These are phyloP conservation scores for Orius insidiosus DNA, from an alignment of 1,140 invertebrate genomes.

Conservation along the genomic window DNA sequence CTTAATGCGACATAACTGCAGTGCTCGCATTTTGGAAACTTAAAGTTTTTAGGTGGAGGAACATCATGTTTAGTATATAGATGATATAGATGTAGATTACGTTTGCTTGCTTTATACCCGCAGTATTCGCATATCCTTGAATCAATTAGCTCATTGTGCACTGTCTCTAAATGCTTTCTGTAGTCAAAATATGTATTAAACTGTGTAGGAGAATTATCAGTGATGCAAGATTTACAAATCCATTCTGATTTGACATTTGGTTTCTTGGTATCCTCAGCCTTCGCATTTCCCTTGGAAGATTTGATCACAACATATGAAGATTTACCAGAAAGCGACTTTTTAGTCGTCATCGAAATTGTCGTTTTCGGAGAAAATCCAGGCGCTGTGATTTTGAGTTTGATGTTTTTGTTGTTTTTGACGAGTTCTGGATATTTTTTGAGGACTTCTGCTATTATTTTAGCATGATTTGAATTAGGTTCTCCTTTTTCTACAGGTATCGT, in stretches of 20 bases:
- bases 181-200: slow-evolving; percentile 61
- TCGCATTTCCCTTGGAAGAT: slow-evolving; percentile 24
- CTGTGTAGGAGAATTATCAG: slow-evolving; percentile 40
- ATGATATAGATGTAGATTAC: slow-evolving; percentile 62
- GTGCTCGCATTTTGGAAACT: slow-evolving; percentile 54
- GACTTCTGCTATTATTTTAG: slow-evolving; percentile 49
- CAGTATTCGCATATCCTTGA: slow-evolving; percentile 66
- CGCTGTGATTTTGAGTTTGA: slow-evolving; percentile 62
- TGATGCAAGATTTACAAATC: slow-evolving; percentile 47
- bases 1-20: slow-evolving; percentile 58
- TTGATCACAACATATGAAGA: slow-evolving; percentile 35
- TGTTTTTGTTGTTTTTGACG: slow-evolving; percentile 70
- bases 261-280: slow-evolving; percentile 12
- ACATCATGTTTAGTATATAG: slow-evolving; percentile 63
- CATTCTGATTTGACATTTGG: slow-evolving; percentile 33
- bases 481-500: slow-evolving; percentile 22
- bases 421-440: slow-evolving; percentile 69
- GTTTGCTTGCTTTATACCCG: slow-evolving; percentile 54
- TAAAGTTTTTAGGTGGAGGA: slow-evolving; percentile 45
- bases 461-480: slow-evolving; percentile 45
- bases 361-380: slow-evolving; percentile 31
- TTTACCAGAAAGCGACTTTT: slow-evolving; percentile 25
- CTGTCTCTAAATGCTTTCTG: slow-evolving; percentile 59
- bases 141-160: slow-evolving; percentile 64
- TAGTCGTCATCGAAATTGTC: slow-evolving; percentile 20